Base-by-base conservation (phyloP, 2,113 vertebrate species). In the Myotis lucifugus region DNA sequence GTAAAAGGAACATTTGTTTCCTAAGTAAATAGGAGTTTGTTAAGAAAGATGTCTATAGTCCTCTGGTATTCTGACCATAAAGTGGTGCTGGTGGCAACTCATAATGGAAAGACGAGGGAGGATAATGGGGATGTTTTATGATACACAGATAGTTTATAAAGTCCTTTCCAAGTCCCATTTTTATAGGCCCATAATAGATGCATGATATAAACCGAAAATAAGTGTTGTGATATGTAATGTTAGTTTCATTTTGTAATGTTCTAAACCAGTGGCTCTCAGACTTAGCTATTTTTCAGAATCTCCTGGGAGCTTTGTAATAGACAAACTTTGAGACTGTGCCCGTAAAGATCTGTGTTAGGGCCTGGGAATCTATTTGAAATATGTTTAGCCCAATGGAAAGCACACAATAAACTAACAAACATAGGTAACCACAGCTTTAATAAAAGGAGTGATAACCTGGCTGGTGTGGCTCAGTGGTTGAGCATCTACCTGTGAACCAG, bases 351-450 rank as follows among this genome's bases (percentile, higher is more conserved):
- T 77, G n/a, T 52, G 25, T 73, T 89, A 54, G 42, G n/a, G 27
- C 73, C 73, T 95, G 18, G 67, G 34, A 91, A 78, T 84, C 61
- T 84, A 73, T 88, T 59, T 76, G 42, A 81, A 85, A 74, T 84
- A 59, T 78, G 66, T 88, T 82, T 56, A 86, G 85, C 59, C 40
- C 37, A 29, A 54, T 86, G 17, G 77, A 66, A 86, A 90, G 64
- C 46, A 91, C 61, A 88, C 78, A 91, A 81, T 34, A 88, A 88
- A 81, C 29, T 84, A 67, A 77, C 42, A 66, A 61, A 77, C 90
- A 66, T 29, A 72, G 29, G 66, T 73, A 61, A 91, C 25, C 19
- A 70, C 4, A 37, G 69, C 9, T 70, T 70, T 70, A 50, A 50
- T 17, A 50, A 50, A 50, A 50, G 50, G 14, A 50, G 13, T 15